phyloP scores from a whole-genome alignment of 2,113 vertebrate species.

The Brienomyrus brachyistius region DNA sequence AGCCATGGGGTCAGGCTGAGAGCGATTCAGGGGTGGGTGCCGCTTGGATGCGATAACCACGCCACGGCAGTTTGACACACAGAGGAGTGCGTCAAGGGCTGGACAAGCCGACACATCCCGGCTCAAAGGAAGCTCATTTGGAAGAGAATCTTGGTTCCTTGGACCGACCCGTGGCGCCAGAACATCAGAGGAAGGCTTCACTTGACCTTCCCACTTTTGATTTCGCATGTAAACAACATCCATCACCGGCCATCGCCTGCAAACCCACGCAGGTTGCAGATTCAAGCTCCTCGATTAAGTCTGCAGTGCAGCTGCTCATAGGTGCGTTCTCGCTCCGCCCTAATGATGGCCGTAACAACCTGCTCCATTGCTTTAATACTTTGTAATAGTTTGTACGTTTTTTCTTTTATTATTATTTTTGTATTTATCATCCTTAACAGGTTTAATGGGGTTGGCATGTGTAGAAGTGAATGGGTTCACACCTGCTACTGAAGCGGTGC shows the following conservation, averaged over 20 bases:
- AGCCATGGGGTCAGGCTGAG: neutral
- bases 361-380: neutral
- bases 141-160: neutral
- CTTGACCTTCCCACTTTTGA: neutral
- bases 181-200: neutral
- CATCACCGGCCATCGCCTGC: neutral
- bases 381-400: neutral
- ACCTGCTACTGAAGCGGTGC: neutral
- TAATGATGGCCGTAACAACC: neutral
- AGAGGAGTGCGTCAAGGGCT: neutral
- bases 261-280: neutral
- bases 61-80: neutral
- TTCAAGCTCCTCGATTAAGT: neutral
- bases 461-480: neutral
- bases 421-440: neutral
- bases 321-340: neutral
- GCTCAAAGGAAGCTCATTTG: neutral
- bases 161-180: neutral
- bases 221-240: neutral
- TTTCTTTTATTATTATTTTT: neutral
- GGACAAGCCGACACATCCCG: neutral
- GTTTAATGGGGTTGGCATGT: neutral
- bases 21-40: slow-evolving; percentile 25
- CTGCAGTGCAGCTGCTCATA: neutral
- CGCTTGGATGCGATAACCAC: slow-evolving; percentile 26